Conservation (phyloP, 2,888 invertebrate genomes). For the Willowsia nigromaculata region DNA sequence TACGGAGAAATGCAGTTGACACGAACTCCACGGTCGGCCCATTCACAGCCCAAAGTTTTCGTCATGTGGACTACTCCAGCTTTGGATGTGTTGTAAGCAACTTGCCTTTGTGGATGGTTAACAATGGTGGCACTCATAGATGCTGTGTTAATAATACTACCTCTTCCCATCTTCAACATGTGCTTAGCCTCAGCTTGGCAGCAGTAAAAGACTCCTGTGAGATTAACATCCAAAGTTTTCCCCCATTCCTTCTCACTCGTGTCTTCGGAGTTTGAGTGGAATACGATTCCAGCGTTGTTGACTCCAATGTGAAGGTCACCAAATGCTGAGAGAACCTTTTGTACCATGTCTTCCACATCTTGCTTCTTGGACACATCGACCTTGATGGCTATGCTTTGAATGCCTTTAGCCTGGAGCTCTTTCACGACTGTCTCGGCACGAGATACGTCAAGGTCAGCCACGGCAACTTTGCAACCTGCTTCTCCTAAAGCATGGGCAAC, state of each 20-base stretch:
- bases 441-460: constrained; percentile 75
- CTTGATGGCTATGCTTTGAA: constrained; percentile 75
- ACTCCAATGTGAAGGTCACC: constrained; percentile 77
- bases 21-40: constrained; percentile 76
- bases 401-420: constrained; percentile 75
- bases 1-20: constrained; percentile 79
- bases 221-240: constrained; percentile 76
- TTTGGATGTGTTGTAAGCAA: constrained; percentile 77
- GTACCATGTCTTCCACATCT: constrained; percentile 76
- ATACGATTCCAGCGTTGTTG: constrained; percentile 78
- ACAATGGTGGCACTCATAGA: constrained; percentile 77
- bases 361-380: constrained; percentile 78
- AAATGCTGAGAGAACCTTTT: constrained; percentile 73
- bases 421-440: constrained; percentile 75
- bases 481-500: constrained; percentile 77
- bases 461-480: constrained; percentile 77
- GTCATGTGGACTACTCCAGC: constrained; percentile 77
- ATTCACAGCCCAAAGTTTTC: constrained; percentile 77
- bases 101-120: constrained; percentile 77
- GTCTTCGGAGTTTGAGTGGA: constrained; percentile 75
- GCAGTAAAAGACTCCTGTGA: constrained; percentile 78
- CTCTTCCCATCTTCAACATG: constrained; percentile 78
- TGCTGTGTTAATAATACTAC: constrained; percentile 78
- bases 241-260: constrained; percentile 77
- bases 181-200: constrained; percentile 78